Base-by-base conservation (phyloP, 2,888 invertebrate genomes). In the Stegana nigrithorax region DNA sequence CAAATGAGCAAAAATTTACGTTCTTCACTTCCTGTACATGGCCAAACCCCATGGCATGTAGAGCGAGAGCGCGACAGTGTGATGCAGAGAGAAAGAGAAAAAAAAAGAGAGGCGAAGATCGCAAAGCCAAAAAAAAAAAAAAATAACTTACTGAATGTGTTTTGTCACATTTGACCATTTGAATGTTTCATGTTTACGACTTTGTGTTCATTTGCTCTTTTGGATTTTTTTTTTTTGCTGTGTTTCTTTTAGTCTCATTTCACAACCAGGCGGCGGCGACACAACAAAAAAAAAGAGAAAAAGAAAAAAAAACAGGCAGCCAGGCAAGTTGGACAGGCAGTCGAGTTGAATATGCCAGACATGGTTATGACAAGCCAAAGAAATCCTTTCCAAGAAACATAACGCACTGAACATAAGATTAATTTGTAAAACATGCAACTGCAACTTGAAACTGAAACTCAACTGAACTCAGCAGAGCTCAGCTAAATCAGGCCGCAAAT, bases 351-450 rank as follows among this genome's bases (percentile, higher is more conserved):
- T 19, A 25, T 39, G 26, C 66, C 75, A 73, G 75, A 77, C 73
- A 72, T 78, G 76, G 78, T 78, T 72, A 76, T 69, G 75, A 72
- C 75, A 76, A 75, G 71, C 66, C 74, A 68, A 69, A 75, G 78
- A 69, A 77, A 77, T 77, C 76, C 76, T 78, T 77, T 77, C 76
- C 76, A 67, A 77, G 76, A 77, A 77, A 78, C 76, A 77, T 77
- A 78, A 78, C 69, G 72, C 75, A 73, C 70, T 36, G 36, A 36
- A n/a, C 36, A n/a, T n/a, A n/a, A n/a, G n/a, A n/a, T n/a, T n/a
- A n/a, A n/a, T n/a, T n/a, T n/a, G n/a, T n/a, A n/a, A n/a, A n/a
- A n/a, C n/a, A n/a, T n/a, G n/a, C n/a, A n/a, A n/a, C n/a, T n/a
- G n/a, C n/a, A n/a, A n/a, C n/a, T n/a, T n/a, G n/a, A n/a, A n/a